phyloP scores from a whole-genome alignment of 2,113 vertebrate genomes.

The Microtus ochrogaster region DNA sequence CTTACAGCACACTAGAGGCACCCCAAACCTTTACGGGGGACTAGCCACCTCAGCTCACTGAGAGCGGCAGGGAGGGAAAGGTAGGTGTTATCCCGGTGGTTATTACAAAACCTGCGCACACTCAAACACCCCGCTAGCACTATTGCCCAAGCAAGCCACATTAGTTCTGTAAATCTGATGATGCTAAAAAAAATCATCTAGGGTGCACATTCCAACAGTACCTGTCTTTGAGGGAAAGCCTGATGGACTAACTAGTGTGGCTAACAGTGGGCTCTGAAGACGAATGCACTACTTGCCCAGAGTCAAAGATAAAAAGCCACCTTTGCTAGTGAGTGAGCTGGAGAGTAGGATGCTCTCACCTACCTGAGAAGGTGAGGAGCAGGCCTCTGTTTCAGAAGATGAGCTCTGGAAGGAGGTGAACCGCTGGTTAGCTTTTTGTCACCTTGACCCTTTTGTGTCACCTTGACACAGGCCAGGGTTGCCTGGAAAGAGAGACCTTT shows the following conservation, averaged over 20 bases:
- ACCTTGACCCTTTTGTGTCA: neutral
- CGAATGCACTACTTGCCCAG: neutral
- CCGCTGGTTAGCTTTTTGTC: neutral
- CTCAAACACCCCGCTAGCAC: neutral
- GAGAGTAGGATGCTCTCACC: neutral
- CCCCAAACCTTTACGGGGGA: neutral
- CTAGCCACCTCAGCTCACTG: neutral
- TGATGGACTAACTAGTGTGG: neutral
- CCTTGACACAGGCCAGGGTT: neutral
- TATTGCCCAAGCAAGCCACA: neutral
- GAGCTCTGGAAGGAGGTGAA: neutral
- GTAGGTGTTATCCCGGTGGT: fast-evolving
- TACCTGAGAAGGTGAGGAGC: neutral
- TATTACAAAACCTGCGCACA: fast-evolving
- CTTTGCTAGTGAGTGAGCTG: neutral
- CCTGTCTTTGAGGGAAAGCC: neutral
- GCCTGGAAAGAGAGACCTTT: neutral
- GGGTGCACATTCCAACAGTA: no score
- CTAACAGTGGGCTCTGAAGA: neutral
- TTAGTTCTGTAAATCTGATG: neutral
- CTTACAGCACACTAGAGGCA: fast-evolving
- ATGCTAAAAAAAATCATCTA: neutral
- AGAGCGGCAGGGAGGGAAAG: neutral
- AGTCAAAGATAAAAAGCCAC: neutral
- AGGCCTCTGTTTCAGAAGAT: neutral